Conservation (phyloP, 2,797 vertebrate genomes). For the Enteromius mattozi region DNA sequence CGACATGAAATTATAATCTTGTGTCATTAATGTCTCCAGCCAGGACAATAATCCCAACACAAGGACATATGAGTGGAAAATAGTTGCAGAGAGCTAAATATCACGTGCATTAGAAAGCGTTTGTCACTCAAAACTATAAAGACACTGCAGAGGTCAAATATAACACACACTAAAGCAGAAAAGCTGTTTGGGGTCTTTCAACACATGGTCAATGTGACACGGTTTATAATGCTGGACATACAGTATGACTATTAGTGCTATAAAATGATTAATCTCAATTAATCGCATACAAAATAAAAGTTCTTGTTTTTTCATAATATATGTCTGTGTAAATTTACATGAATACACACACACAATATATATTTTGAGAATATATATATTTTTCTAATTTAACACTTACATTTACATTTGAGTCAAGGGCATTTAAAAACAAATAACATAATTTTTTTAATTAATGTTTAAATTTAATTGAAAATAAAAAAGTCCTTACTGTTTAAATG, state of each 20-base stretch:
- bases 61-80: slow-evolving; percentile 19
- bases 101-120: background rate
- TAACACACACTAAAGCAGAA: background rate
- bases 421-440: background rate
- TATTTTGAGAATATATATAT: too few relatives aligned
- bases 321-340: too few relatives aligned
- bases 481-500: slow-evolving; percentile 87
- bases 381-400: background rate
- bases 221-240: background rate
- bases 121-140: background rate
- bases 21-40: slow-evolving; percentile 29
- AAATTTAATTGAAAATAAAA: background rate
- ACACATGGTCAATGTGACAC: background rate
- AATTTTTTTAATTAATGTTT: background rate
- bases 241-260: too few relatives aligned
- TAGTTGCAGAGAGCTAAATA: background rate
- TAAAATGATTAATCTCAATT: too few relatives aligned
- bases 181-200: background rate
- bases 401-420: background rate
- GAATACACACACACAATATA: too few relatives aligned
- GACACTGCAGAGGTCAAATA: slow-evolving; percentile 4
- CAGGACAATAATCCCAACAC: slow-evolving; percentile 34
- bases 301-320: too few relatives aligned
- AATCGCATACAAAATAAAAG: too few relatives aligned
- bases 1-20: slow-evolving; percentile 40